phyloP scores from a whole-genome alignment of 2,888 invertebrate species.

The Lasioglossum lativentre region DNA sequence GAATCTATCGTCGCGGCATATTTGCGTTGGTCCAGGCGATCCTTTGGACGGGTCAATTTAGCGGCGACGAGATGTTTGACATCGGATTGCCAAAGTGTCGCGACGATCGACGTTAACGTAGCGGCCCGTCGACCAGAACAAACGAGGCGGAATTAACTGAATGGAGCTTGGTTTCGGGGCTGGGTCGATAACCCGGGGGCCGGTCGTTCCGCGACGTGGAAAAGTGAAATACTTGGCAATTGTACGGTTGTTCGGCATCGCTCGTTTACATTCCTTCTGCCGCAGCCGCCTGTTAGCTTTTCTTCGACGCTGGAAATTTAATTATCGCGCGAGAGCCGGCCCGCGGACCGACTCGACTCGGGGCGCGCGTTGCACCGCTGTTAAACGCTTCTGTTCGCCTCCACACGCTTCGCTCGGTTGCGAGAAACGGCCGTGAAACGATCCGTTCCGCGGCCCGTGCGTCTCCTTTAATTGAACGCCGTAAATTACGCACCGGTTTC shows the following conservation, averaged over 20 bases:
- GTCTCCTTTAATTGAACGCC: slow-evolving; percentile 30
- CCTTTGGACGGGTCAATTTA: slow-evolving; percentile 5
- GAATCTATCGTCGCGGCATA: neutral
- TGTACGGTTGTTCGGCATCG: slow-evolving; percentile 30
- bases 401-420: neutral
- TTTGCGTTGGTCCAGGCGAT: neutral
- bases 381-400: neutral
- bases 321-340: slow-evolving; percentile 73
- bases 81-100: neutral
- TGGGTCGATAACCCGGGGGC: slow-evolving; percentile 41
- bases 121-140: neutral
- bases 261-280: slow-evolving; percentile 13
- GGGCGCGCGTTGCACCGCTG: neutral
- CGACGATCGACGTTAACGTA: neutral
- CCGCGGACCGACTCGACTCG: slow-evolving; percentile 1
- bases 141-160: slow-evolving; percentile 34
- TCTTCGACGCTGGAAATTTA: slow-evolving; percentile 76
- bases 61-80: slow-evolving; percentile 8
- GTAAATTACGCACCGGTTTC: slow-evolving; percentile 35
- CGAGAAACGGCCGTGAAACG: slow-evolving; percentile 37
- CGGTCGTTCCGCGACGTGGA: slow-evolving; percentile 10
- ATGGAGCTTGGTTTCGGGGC: slow-evolving; percentile 20
- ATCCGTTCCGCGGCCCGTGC: slow-evolving; percentile 35
- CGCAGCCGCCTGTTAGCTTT: slow-evolving; percentile 41
- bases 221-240: slow-evolving; percentile 60